Evolutionary conservation across 2,888 invertebrate species (phyloP).

Genomic region (Apodemia zela): DNA sequence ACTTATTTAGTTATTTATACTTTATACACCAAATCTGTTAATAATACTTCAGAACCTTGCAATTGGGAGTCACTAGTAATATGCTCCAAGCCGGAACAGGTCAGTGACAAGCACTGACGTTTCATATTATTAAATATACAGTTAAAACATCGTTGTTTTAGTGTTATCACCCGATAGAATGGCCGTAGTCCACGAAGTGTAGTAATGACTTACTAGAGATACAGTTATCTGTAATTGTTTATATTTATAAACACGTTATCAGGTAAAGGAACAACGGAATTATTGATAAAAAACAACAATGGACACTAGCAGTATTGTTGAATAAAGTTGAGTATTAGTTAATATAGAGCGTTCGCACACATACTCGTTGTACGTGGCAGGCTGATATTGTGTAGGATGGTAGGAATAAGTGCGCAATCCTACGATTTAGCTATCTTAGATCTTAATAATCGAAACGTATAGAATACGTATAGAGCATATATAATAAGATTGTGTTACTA

Average conservation of each 20-base stretch:
- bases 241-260: slow-evolving; percentile 15
- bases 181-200: slow-evolving; percentile 9
- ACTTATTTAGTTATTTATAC: no score
- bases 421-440: no score
- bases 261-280: slow-evolving; percentile 16
- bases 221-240: slow-evolving; percentile 8
- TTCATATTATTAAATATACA: neutral
- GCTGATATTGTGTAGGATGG: no score
- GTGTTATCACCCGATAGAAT: neutral
- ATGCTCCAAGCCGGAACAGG: neutral
- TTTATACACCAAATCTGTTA: no score
- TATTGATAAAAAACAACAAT: slow-evolving; percentile 16
- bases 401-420: no score
- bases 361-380: neutral
- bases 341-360: neutral
- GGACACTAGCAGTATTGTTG: slow-evolving; percentile 2
- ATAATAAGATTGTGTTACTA: no score
- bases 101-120: neutral
- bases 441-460: no score
- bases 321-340: neutral
- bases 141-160: neutral
- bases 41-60: no score
- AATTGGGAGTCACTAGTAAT: no score
- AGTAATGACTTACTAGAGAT: slow-evolving; percentile 5
- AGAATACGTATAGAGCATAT: no score